Base-by-base conservation (phyloP, 2,113 vertebrate species). In the Sylvilagus bachmani region DNA sequence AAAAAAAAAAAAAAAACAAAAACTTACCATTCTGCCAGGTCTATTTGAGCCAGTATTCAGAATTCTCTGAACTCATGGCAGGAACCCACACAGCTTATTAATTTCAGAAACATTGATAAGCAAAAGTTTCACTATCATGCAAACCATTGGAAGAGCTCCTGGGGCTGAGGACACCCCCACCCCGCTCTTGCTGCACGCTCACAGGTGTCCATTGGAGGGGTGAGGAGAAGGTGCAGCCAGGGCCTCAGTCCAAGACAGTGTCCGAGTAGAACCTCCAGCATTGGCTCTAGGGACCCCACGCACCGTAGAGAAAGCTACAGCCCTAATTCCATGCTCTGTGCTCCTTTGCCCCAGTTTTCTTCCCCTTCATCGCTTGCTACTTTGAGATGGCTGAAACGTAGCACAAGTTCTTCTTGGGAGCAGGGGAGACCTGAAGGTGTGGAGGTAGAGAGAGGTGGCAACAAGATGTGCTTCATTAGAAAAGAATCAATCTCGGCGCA, bases 201-300 rank as follows among this genome's bases (percentile, higher is more conserved):
- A 49, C 17, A 36, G 70, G 77, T 38, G 10, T 29, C 67, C 33
- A 31, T 24, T 49, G 3, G 71, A 89, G n/a, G 11, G 36, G 2
- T 13, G 25, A 22, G n/a, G n/a, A 53, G 5, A 62, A 4, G 29
- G 24, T n/a, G 5, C 70, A 71, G 22, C 53, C 27, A 84, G 24
- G 61, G n/a, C 49, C 53, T 79, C 10, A 22, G 10, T 29, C 27
- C 38, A 93, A 3, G 6, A 55, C 8, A 6, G 1, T 58, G 10
- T 92, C 78, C 87, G 24, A 58, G n/a, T 49, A 84, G 84, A 91
- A 86, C 22, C 31, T 84, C 33, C 74, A 78, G 53, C 66, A 44
- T 10, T 77, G 13, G 51, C 38, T 58, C 38, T 5, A 44, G 38
- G 38, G 16, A 17, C 55, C 55, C 55, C 58, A 51, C 38, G 22